Conservation (phyloP, 2,888 invertebrate genomes). For the Hyppa rectilinea region DNA sequence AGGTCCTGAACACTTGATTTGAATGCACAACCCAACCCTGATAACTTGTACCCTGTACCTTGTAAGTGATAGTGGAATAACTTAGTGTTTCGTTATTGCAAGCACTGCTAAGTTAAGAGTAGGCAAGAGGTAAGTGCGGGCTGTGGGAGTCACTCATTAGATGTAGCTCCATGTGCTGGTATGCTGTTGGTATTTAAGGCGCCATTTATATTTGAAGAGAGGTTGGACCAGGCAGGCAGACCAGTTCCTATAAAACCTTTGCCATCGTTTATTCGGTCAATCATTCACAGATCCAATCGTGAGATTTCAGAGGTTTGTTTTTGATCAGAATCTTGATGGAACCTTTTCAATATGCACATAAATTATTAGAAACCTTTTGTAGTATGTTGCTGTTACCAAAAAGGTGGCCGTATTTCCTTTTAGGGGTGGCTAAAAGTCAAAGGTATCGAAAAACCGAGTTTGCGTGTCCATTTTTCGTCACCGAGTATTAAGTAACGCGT, state of each 20-base stretch:
- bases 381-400: constrained; percentile 29
- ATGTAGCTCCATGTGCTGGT: constrained; percentile 69
- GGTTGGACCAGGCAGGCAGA: too few species aligned
- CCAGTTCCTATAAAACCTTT: too few species aligned
- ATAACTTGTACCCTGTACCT: constrained; percentile 55
- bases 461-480: background rate
- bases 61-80: constrained; percentile 66
- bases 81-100: constrained; percentile 82
- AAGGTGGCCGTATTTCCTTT: constrained; percentile 35
- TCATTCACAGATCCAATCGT: background rate
- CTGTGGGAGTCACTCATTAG: constrained; percentile 61
- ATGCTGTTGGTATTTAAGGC: constrained; percentile 57
- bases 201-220: constrained; percentile 31
- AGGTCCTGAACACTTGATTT: constrained; percentile 38
- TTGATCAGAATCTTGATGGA: background rate
- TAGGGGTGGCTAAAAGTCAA: constrained; percentile 1
- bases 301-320: background rate
- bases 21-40: constrained; percentile 51
- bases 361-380: constrained; percentile 15
- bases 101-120: constrained; percentile 85
- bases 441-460: background rate
- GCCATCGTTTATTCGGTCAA: background rate
- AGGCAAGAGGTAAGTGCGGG: constrained; percentile 85
- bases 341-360: constrained; percentile 44
- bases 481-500: background rate